A percentile compares a stretch with the other conserved stretches of the same genome.
phyloP scores from a whole-genome alignment of 92 coral and sea anemone species.

The Phymanthus crucifer region DNA sequence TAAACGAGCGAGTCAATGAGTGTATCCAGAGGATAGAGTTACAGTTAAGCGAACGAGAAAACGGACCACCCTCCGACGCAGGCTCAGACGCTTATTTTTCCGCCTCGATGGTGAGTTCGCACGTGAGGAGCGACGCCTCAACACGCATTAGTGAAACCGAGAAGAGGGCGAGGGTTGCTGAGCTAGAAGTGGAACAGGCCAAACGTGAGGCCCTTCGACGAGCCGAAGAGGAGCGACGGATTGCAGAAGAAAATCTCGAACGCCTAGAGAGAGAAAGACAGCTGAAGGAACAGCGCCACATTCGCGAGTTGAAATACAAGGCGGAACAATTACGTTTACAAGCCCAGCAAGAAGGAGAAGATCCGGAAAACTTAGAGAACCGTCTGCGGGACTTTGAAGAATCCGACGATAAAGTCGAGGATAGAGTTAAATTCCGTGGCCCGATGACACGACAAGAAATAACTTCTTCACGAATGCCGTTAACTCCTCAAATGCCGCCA shows the following conservation, averaged over 20 bases:
- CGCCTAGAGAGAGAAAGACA: constrained; percentile 24
- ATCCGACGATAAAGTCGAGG: no score
- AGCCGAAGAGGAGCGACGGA: constrained; percentile 33
- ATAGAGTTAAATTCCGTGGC: no score
- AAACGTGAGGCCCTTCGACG: constrained; percentile 29
- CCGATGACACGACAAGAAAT: no score
- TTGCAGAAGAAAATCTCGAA: neutral
- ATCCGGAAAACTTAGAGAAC: constrained; percentile 42
- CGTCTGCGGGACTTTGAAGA: constrained; percentile 35
- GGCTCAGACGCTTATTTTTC: constrained; percentile 15
- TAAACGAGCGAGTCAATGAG: constrained; percentile 9
- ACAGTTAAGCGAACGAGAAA: constrained; percentile 28
- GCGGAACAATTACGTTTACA: neutral
- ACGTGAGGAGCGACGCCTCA: constrained; percentile 1
- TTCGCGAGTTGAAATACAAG: constrained; percentile 28
- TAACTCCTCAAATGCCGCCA: no score
- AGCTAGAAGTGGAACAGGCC: constrained; percentile 42
- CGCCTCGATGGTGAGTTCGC: constrained; percentile 3
- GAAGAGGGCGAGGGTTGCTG: constrained; percentile 26
- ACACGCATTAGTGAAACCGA: constrained; percentile 18
- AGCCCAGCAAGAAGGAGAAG: constrained; percentile 28
- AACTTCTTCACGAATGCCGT: no score
- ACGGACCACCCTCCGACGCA: constrained; percentile 24
- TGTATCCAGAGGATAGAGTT: constrained; percentile 21
- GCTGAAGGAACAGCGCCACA: constrained; percentile 22